Evolutionary conservation across 2,888 invertebrate species (phyloP).

Genomic region (Oscheius sp.): DNA sequence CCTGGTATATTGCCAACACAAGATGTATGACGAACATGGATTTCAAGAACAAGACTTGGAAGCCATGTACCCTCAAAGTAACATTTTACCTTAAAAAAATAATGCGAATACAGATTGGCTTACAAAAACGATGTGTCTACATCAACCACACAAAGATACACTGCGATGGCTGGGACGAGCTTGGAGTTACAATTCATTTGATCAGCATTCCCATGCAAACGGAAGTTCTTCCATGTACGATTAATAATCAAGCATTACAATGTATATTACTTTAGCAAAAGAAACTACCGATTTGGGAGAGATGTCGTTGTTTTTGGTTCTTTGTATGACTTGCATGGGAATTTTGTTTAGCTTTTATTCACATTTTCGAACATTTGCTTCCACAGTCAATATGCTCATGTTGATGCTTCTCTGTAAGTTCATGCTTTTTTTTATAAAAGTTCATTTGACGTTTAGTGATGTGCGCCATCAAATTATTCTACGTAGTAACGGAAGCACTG

Average conservation of each 20-base stretch:
- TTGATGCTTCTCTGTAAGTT: no score
- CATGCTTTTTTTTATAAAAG: no score
- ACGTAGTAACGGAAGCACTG: no score
- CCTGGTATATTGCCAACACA: neutral
- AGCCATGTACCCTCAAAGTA: neutral
- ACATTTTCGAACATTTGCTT: no score
- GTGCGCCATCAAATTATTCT: no score
- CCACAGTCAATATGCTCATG: no score
- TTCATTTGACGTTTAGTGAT: no score
- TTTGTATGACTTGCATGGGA: no score
- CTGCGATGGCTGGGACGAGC: neutral
- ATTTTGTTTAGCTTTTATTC: no score
- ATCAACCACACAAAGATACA: neutral
- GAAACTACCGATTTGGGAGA: neutral
- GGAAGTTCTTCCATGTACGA: neutral
- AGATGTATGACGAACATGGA: conserved; percentile 8
- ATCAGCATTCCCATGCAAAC: neutral
- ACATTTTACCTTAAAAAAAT: neutral
- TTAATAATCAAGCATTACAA: neutral
- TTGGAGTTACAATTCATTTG: conserved; percentile 1
- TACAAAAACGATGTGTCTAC: neutral
- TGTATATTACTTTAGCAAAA: neutral
- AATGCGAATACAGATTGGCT: neutral
- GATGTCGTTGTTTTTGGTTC: no score
- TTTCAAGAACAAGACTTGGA: neutral